Evolutionary conservation across 2,113 vertebrate genomes (phyloP), one percentile per base, ranked within the genome.

Genomic region (Montifringilla adamsi): DNA sequence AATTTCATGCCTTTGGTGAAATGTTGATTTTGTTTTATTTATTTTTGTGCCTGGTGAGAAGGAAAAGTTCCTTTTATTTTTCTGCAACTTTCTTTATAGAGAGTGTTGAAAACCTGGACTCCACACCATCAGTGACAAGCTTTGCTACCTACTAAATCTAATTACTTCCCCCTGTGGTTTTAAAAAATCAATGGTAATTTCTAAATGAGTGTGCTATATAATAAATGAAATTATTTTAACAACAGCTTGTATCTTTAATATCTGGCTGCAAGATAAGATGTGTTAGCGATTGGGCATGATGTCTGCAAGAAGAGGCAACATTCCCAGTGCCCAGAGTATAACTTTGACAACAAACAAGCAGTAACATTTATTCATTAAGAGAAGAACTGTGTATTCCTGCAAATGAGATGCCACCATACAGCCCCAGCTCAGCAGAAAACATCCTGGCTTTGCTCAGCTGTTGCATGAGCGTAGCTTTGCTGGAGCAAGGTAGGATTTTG

Each of bases 11-110:
- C 2, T 95, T 96, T 56, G 73, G 58, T 46, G 44, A 95, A 88
- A 92, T 44, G 72, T 68, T 89, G 81, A 67, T 80, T 91, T 93
- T 78, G 20, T 23, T 93, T 87, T 95, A 85, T 93, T 85, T 95
- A 67, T 83, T 95, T 93, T 93, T 90, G 73, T 68, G 79, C 37
- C 28, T 89, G 31, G 60, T 72, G 69, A 92, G 73, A 81, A 46
- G 27, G n/a, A 92, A 59, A 50, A 37, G 35, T 70, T 7, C 11
- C 41, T 77, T 50, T 62, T 31, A 52, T 81, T 95, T 91, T 86
- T 63, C 47, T 84, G 64, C 53, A 86, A 46, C 44, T 81, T 84
- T 74, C 59, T 84, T 3, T 72, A 23, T 47, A 39, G 30, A 8
- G 60, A 53, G 41, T 68, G 64, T 88, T 75, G 86, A 81, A 96